Evolutionary conservation across 1,140 invertebrate species (phyloP).

Genomic region (Pygmarrhopalites habei): DNA sequence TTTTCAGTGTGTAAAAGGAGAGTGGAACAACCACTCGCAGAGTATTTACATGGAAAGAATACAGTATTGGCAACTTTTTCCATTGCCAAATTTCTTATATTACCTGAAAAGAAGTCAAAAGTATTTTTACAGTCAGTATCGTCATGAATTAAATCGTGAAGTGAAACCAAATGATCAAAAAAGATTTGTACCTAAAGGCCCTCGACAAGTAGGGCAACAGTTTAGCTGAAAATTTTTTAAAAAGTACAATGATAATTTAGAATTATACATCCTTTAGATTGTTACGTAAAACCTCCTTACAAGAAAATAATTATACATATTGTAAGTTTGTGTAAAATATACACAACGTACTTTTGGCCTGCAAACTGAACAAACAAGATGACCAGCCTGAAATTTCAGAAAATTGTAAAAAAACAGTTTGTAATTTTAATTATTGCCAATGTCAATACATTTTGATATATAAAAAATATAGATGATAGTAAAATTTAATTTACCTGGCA

Average conservation of each 20-base stretch:
- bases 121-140: not conserved
- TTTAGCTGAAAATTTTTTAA: too few relatives aligned
- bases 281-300: too few relatives aligned
- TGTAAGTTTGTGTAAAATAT: too few relatives aligned
- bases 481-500: too few relatives aligned
- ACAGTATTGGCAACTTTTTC: constrained; percentile 97
- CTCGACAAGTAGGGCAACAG: constrained; percentile 95
- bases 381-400: constrained; percentile 66
- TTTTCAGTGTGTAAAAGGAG: constrained; percentile 95
- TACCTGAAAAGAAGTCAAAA: constrained; percentile 60
- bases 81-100: constrained; percentile 97
- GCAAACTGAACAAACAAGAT: constrained; percentile 88
- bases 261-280: too few relatives aligned
- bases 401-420: too few relatives aligned
- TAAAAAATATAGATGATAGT: too few relatives aligned
- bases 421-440: too few relatives aligned
- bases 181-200: constrained; percentile 61
- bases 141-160: not conserved
- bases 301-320: too few relatives aligned
- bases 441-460: too few relatives aligned
- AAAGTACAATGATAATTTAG: too few relatives aligned
- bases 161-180: not conserved
- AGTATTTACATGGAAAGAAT: constrained; percentile 98
- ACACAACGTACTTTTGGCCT: too few relatives aligned
- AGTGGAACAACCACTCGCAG: constrained; percentile 85